phyloP scores from a whole-genome alignment of 1,140 invertebrate species.

The Nomia melanderi region DNA sequence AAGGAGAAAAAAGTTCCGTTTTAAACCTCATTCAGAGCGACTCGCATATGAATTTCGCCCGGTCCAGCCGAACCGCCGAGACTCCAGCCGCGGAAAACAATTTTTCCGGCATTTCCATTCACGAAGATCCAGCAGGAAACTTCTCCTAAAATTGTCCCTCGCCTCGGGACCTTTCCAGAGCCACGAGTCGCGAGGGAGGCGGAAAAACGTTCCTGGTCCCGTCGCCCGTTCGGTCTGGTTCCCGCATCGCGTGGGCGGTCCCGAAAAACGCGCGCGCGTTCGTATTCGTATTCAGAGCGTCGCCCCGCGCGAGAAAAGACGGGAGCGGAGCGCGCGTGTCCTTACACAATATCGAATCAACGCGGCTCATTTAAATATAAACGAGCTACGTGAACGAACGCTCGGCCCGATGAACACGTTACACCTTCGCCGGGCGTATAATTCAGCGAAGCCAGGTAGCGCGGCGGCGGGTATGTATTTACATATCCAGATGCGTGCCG shows the following conservation, averaged over 20 bases:
- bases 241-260: slow-evolving; percentile 11
- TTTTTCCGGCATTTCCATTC: no score
- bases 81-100: no score
- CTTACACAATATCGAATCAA: slow-evolving; percentile 57
- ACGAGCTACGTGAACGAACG: slow-evolving; percentile 59
- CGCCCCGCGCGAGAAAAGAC: slow-evolving; percentile 31
- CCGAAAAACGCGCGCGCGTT: neutral
- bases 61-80: no score
- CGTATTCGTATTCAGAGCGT: slow-evolving; percentile 31
- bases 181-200: no score
- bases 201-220: no score
- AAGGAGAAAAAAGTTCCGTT: no score
- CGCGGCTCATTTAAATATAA: slow-evolving; percentile 63
- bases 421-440: slow-evolving; percentile 32
- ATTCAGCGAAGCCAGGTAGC: slow-evolving; percentile 39
- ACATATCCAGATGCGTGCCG: slow-evolving; percentile 53
- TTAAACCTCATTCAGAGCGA: no score
- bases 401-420: slow-evolving; percentile 58
- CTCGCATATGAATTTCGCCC: no score
- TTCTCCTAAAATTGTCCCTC: no score
- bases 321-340: slow-evolving; percentile 10
- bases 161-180: no score
- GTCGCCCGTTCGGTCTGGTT: no score
- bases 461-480: slow-evolving; percentile 33
- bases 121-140: no score